Evolutionary conservation across 2,797 vertebrate species (phyloP).

Genomic region (Paratrypauchen microcephalus): DNA sequence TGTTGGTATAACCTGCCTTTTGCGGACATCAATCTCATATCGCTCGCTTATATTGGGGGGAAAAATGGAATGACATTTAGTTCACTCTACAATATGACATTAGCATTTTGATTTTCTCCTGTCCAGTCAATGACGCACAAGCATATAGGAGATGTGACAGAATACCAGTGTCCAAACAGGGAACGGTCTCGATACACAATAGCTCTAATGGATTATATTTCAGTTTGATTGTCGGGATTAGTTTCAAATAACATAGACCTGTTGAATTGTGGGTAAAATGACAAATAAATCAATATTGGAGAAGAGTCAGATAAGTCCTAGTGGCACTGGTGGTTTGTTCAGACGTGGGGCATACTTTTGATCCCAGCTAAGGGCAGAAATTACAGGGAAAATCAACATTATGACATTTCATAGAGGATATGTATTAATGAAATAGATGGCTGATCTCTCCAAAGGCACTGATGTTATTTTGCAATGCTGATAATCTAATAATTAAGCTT

Average conservation of each 20-base stretch:
- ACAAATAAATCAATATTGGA: background rate
- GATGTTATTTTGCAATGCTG: background rate
- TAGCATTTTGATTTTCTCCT: slow-evolving; percentile 72
- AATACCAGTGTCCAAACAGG: slow-evolving; percentile 53
- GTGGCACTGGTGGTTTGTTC: background rate
- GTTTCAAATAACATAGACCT: background rate
- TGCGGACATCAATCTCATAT: slow-evolving; percentile 66
- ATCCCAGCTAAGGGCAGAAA: background rate
- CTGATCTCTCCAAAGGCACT: background rate
- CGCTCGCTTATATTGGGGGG: slow-evolving; percentile 49
- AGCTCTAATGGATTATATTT: background rate
- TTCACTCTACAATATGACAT: slow-evolving; percentile 74
- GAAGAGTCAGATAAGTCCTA: background rate
- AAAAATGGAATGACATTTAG: slow-evolving; percentile 73
- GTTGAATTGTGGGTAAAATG: background rate
- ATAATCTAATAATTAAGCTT: no score
- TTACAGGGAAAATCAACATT: background rate
- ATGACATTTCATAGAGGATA: no score
- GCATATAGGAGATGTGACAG: slow-evolving; percentile 38
- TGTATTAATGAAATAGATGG: background rate
- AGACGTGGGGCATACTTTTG: background rate
- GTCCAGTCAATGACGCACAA: slow-evolving; percentile 49
- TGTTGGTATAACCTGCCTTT: slow-evolving; percentile 67
- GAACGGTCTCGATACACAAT: slow-evolving; percentile 21
- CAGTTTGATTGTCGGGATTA: background rate